Conservation (phyloP, 2,113 vertebrate species). For the Cinclus mexicanus region DNA sequence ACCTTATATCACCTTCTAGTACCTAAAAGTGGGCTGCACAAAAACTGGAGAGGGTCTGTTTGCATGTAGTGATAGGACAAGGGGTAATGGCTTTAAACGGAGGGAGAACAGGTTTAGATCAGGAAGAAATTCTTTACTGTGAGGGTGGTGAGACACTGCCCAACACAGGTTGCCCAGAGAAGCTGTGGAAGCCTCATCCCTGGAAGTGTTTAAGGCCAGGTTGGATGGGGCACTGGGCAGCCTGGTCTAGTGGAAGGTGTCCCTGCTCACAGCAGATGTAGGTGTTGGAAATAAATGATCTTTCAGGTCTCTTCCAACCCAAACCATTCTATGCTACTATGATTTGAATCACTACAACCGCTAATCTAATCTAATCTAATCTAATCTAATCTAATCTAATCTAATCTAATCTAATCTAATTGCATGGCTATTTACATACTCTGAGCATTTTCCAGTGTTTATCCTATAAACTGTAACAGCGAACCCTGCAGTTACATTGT, state of each 20-base stretch:
- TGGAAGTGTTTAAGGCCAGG: not conserved
- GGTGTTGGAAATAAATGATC: not conserved
- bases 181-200: not conserved
- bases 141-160: not conserved
- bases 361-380: not conserved
- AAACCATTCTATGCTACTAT: not conserved
- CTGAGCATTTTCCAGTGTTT: not conserved
- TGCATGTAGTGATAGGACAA: not conserved
- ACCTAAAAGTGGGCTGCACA: not conserved
- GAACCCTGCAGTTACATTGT: not conserved
- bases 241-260: not conserved
- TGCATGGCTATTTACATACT: not conserved
- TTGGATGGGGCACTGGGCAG: not conserved
- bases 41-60: not conserved
- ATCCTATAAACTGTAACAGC: not conserved
- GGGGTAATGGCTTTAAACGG: not conserved
- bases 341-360: not conserved
- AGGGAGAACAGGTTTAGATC: not conserved
- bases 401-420: not conserved
- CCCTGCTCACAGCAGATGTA: not conserved
- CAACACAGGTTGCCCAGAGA: not conserved
- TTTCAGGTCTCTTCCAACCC: not conserved
- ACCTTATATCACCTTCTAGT: not conserved
- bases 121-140: not conserved
- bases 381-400: not conserved